Conservation (phyloP, 1,140 invertebrate species). For the Cotesia typhae region DNA sequence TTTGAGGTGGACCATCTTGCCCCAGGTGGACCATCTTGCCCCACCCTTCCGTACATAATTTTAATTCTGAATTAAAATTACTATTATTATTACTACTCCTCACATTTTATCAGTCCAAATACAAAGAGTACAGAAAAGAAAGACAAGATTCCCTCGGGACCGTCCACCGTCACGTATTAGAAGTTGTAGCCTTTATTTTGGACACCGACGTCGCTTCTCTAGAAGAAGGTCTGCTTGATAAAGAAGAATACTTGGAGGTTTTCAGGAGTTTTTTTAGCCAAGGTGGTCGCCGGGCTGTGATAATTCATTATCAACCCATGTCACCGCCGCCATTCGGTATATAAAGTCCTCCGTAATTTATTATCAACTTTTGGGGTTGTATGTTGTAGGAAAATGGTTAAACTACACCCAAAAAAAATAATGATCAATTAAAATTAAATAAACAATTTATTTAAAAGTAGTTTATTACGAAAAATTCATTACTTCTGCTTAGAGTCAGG, state of each 20-base stretch:
- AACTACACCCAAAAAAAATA: too few relatives aligned
- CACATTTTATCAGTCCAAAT: slow-evolving; percentile 57
- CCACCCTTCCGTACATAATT: too few relatives aligned
- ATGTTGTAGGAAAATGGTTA: too few relatives aligned
- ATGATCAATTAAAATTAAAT: too few relatives aligned
- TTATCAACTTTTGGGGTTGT: too few relatives aligned
- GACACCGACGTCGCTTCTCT: slow-evolving; percentile 68
- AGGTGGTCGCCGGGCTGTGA: slow-evolving; percentile 61
- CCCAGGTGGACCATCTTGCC: too few relatives aligned
- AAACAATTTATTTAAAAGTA: too few relatives aligned
- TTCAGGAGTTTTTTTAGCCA: slow-evolving; percentile 67
- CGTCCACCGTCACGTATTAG: slow-evolving; percentile 72
- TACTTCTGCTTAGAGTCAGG: slow-evolving; percentile 62
- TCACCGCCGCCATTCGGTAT: slow-evolving; percentile 62
- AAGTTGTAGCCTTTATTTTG: slow-evolving; percentile 70
- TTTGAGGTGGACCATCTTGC: too few relatives aligned
- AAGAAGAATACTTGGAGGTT: slow-evolving; percentile 68
- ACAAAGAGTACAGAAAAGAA: slow-evolving; percentile 64
- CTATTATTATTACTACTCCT: too few relatives aligned
- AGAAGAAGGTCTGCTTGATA: slow-evolving; percentile 73
- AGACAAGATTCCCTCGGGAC: slow-evolving; percentile 65
- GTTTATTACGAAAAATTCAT: neutral
- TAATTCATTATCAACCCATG: slow-evolving; percentile 67
- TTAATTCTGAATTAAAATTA: too few relatives aligned
- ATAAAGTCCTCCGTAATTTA: neutral